Evolutionary conservation across 2,113 vertebrate genomes (phyloP).

Genomic region (Grantiella picta): DNA sequence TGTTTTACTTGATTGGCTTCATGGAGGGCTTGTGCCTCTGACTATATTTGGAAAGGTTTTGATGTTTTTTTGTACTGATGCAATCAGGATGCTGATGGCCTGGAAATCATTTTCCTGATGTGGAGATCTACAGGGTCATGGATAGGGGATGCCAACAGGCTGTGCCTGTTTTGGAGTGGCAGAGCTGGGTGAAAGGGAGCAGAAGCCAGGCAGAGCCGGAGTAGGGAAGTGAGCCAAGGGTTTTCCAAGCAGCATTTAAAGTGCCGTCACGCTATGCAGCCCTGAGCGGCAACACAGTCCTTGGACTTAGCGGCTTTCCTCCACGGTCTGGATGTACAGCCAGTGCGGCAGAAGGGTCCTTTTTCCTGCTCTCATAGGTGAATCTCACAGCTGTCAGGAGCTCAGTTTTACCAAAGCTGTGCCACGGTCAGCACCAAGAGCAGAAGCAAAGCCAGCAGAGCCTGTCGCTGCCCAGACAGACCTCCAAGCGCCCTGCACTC

Average conservation of each 20-base stretch:
- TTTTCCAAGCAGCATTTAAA: constrained; percentile 16
- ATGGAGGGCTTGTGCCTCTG: constrained; percentile 8
- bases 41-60: constrained; percentile 63
- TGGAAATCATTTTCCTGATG: constrained; percentile 22
- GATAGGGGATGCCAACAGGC: constrained; percentile 1
- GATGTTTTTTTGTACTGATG: not conserved
- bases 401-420: not conserved
- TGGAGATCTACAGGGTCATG: not conserved
- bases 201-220: not conserved
- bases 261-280: not conserved
- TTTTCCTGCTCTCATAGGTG: not conserved
- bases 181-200: not conserved
- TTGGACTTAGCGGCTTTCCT: not conserved
- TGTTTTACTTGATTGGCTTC: not conserved
- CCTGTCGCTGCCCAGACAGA: not conserved
- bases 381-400: not conserved
- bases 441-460: not conserved
- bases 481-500: not conserved
- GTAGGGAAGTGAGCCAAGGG: not conserved
- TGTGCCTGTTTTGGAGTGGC: not conserved
- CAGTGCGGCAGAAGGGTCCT: not conserved
- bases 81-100: constrained; percentile 14
- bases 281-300: not conserved
- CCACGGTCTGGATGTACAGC: fast-evolving
- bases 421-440: fast-evolving